Evolutionary conservation across 2,113 vertebrate species (phyloP), one percentile per base, ranked within the genome.

Genomic region (Leptodactylus fuscus): DNA sequence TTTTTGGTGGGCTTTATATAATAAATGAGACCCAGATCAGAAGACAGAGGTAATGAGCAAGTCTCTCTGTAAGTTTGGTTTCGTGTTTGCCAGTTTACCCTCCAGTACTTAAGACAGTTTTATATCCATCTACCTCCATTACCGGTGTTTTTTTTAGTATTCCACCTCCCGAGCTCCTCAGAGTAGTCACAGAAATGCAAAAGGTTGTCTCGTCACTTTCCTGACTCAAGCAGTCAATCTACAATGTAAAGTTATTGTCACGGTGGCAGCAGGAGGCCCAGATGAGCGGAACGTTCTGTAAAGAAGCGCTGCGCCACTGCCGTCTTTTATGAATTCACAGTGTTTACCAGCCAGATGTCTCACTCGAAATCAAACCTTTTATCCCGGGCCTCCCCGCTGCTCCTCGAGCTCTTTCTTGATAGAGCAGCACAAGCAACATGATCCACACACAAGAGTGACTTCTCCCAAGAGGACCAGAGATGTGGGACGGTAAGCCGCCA

Each of bases 291-390:
- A 53, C 69, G 2, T 29, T 60, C 27, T 62, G n/a, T 16, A 44
- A 82, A 89, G 88, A 71, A 38, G 83, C 78, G 82, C 44, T 77
- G 13, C 83, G 46, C 13, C 53, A 87, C 85, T 84, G 60, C 69
- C 88, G 51, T 53, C 89, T 87, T 89, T 85, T 90, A 88, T 51
- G 55, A 90, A 90, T 90, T 60, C 32, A 29, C 18, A 70, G 73
- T 87, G 73, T 91, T 74, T 90, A 91, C 65, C 86, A 82, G 53
- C 67, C 87, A 89, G 90, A 83, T 16, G 53, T 62, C 88, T 91
- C 88, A 73, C 88, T 82, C 44, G 85, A 83, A 90, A 91, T 90
- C 89, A 87, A 86, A 87, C 29, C 73, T 87, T 67, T 91, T 91
- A 91, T 88, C 29, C 90, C 87, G 88, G 82, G 86, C 81, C 84